Percentiles rank a stretch among this genome's conserved stretches.
Evolutionary conservation across 2,888 invertebrate genomes (phyloP).

Genomic region (Lamproptera curius): DNA sequence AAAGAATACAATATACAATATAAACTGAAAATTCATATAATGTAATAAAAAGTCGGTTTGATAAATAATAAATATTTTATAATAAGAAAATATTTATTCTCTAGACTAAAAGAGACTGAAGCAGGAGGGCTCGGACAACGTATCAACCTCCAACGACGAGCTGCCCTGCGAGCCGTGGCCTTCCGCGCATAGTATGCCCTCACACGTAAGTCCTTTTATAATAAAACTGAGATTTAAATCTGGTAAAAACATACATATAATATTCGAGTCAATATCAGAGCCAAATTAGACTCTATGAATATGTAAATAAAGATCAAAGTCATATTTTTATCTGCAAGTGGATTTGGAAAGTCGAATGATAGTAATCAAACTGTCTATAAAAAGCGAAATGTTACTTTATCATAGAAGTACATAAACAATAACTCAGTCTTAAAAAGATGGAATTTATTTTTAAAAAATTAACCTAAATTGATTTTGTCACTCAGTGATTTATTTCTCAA

Average conservation of each 20-base stretch:
- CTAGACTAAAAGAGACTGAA: slow-evolving; percentile 65
- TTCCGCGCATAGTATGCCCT: background rate
- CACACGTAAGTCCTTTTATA: slow-evolving; percentile 5
- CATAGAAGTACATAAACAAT: no score
- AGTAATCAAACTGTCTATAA: background rate
- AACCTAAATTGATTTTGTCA: background rate
- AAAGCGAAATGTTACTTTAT: background rate
- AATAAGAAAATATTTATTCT: background rate
- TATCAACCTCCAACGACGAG: slow-evolving; percentile 74
- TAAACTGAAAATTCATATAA: no score
- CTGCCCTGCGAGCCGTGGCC: slow-evolving; percentile 41
- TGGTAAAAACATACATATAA: background rate
- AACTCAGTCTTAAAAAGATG: background rate
- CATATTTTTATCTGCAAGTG: no score
- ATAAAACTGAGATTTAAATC: background rate
- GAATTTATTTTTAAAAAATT: background rate
- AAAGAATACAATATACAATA: no score
- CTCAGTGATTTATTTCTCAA: background rate
- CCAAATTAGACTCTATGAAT: background rate
- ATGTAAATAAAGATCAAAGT: no score
- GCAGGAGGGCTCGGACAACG: slow-evolving; percentile 72
- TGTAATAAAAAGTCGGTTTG: no score
- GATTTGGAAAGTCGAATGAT: no score
- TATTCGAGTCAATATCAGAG: background rate
- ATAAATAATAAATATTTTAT: no score